Percentiles rank a stretch among this genome's conserved stretches.
Evolutionary conservation across 1,140 invertebrate genomes (phyloP).

Genomic region (Orius insidiosus): DNA sequence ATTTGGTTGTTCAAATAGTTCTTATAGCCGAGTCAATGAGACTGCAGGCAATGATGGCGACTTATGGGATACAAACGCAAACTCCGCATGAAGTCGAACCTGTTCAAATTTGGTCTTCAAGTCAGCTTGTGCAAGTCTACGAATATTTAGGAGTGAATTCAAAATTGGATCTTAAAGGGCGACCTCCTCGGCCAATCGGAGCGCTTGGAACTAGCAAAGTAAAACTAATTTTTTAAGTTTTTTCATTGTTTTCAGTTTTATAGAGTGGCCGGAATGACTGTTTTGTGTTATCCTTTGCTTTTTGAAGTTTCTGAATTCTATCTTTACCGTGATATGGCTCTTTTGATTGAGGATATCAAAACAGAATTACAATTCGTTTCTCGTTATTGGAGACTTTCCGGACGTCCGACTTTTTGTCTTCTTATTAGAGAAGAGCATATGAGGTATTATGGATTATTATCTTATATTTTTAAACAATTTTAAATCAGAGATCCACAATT

Average conservation of each 20-base stretch:
- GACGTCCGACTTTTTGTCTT: constrained; percentile 89
- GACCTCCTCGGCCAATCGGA: constrained; percentile 85
- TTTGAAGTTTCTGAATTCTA: constrained; percentile 99
- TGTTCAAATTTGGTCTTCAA: constrained; percentile 93
- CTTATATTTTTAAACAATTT: not conserved
- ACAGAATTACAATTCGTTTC: constrained; percentile 92
- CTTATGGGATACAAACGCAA: constrained; percentile 97
- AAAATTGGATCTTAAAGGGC: constrained; percentile 73
- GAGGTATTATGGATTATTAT: constrained; percentile 15
- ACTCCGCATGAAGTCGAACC: constrained; percentile 95
- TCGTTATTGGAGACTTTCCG: constrained; percentile 91
- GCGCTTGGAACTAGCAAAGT: constrained; percentile 93
- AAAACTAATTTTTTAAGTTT: constrained; percentile 15
- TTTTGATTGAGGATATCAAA: constrained; percentile 96
- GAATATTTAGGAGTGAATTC: constrained; percentile 83
- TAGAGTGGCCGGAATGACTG: constrained; percentile 87
- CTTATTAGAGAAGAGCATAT: constrained; percentile 31
- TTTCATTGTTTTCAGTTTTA: constrained; percentile 46
- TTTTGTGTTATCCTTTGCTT: constrained; percentile 92
- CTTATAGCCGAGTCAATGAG: constrained; percentile 95
- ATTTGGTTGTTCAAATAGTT: constrained; percentile 95
- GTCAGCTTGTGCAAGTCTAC: constrained; percentile 87
- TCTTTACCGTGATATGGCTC: constrained; percentile 89
- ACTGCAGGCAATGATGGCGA: constrained; percentile 95
- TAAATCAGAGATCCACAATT: constrained; percentile 76